Evolutionary conservation across 2,888 invertebrate genomes (phyloP).

Genomic region (Stenoptilia bipunctidactyla): DNA sequence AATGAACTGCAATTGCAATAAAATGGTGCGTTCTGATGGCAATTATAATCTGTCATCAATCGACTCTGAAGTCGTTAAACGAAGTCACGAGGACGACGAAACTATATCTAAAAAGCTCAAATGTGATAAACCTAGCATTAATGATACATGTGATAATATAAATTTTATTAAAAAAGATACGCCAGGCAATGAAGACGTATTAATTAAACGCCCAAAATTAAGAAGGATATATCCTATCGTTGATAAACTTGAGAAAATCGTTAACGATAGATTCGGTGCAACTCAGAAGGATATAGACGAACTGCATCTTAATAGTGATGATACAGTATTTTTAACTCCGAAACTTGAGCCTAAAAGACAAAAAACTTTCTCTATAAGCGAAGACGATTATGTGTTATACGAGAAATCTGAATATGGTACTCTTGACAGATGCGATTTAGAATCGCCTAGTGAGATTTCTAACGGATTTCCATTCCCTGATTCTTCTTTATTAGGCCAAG

Average conservation of each 20-base stretch:
- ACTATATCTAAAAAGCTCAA: conserved; percentile 52
- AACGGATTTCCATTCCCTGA: conserved; percentile 37
- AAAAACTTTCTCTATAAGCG: conserved; percentile 47
- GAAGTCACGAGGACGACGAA: conserved; percentile 11
- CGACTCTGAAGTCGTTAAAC: conserved; percentile 30
- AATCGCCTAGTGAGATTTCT: conserved; percentile 33
- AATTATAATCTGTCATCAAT: conserved; percentile 38
- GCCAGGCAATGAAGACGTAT: conserved; percentile 21
- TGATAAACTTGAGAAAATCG: conserved; percentile 45
- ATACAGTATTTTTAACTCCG: conserved; percentile 43
- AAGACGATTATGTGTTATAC: conserved; percentile 45
- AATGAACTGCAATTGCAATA: conserved; percentile 32
- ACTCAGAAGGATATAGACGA: conserved; percentile 41
- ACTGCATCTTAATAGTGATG: conserved; percentile 45
- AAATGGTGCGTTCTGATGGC: conserved; percentile 54
- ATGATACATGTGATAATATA: conserved; percentile 19
- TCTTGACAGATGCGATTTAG: conserved; percentile 36
- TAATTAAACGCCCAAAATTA: conserved; percentile 53
- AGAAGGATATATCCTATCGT: conserved; percentile 43
- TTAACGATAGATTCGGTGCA: conserved; percentile 35
- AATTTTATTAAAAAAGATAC: neutral
- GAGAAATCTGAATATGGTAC: conserved; percentile 62
- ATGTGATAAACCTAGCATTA: conserved; percentile 58
- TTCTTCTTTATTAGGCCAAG: neutral
- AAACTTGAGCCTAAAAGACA: conserved; percentile 40